Percentiles rank a stretch among this genome's conserved stretches.
These are phyloP conservation scores for Gobio gobio DNA, from an alignment of 2,113 vertebrate genomes.

Conservation along the genomic window DNA sequence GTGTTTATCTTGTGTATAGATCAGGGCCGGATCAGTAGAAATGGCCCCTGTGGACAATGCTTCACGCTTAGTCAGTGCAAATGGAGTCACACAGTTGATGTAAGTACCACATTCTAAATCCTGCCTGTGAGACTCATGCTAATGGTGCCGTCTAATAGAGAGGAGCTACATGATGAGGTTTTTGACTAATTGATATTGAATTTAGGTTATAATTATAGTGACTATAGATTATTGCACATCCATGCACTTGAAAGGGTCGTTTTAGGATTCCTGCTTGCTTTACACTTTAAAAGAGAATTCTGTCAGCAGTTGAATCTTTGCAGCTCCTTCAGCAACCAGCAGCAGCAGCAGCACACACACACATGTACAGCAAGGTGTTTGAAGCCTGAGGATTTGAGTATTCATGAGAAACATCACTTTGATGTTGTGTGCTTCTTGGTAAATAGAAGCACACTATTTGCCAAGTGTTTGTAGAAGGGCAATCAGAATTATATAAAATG, in stretches of 20 bases:
- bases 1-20: slow-evolving; percentile 21
- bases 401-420: slow-evolving; percentile 64
- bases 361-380: slow-evolving; percentile 65
- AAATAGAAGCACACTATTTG: slow-evolving; percentile 43
- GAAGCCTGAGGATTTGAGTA: slow-evolving; percentile 61
- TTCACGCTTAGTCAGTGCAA: background rate
- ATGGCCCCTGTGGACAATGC: background rate
- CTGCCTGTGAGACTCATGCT: background rate
- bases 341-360: background rate
- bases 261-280: slow-evolving; percentile 58
- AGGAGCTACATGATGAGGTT: background rate
- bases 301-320: slow-evolving; percentile 45
- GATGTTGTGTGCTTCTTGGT: slow-evolving; percentile 60
- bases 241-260: slow-evolving; percentile 63
- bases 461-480: slow-evolving; percentile 3
- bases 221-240: background rate
- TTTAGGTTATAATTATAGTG: background rate
- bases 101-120: slow-evolving; percentile 15
- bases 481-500: background rate
- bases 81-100: slow-evolving; percentile 23
- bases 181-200: background rate
- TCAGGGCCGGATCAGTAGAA: background rate
- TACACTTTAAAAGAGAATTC: slow-evolving; percentile 65
- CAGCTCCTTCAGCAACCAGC: background rate
- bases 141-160: background rate